Conservation (phyloP, 2,113 vertebrate genomes). For the Cynopterus brachyotis region DNA sequence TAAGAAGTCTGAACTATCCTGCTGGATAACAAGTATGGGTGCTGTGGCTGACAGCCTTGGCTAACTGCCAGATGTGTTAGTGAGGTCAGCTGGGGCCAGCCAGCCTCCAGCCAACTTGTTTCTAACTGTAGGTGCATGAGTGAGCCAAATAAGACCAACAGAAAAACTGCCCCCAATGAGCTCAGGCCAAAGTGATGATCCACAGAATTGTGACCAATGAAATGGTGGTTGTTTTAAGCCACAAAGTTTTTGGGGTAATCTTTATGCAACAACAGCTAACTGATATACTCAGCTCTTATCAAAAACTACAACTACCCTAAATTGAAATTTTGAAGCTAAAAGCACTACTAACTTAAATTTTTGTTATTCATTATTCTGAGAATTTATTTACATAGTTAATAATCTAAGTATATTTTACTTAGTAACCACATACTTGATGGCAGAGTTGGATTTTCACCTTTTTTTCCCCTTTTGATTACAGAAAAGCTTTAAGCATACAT, state of each 20-base stretch:
- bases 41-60: neutral
- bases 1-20: neutral
- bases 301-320: neutral
- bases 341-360: neutral
- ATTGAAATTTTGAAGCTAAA: neutral
- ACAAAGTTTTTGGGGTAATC: neutral
- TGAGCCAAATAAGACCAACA: neutral
- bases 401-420: conserved; percentile 3
- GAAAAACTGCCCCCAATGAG: neutral
- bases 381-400: neutral
- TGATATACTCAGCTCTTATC: neutral
- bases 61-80: neutral
- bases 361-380: neutral
- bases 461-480: neutral
- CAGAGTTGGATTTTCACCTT: neutral
- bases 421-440: neutral
- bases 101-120: neutral
- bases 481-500: neutral
- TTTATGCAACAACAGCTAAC: neutral
- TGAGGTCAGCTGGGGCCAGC: neutral
- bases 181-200: neutral
- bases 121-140: neutral
- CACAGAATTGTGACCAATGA: neutral
- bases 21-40: neutral
- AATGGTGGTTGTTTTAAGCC: neutral